Percentiles rank a stretch among this genome's conserved stretches.
Evolutionary conservation across 2,888 invertebrate species (phyloP).

Genomic region (Heliconius charithonia): DNA sequence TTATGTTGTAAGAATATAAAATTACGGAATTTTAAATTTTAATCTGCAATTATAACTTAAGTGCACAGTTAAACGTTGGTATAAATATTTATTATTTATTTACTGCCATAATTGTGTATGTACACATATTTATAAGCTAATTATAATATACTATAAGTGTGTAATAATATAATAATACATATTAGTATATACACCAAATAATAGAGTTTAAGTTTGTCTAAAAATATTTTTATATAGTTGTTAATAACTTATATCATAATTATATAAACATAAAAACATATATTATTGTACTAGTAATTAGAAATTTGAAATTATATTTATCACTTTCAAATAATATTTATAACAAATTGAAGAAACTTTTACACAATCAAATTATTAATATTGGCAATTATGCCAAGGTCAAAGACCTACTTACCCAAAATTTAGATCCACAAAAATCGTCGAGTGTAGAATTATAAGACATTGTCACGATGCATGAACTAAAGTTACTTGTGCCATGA

Average conservation of each 20-base stretch:
- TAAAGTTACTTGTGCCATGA: slow-evolving; percentile 44
- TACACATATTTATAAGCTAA: too few species aligned
- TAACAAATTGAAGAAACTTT: background rate
- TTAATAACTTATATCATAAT: background rate
- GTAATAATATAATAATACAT: too few species aligned
- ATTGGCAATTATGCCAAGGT: slow-evolving; percentile 47
- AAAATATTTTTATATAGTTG: background rate
- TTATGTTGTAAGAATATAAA: slow-evolving; percentile 9
- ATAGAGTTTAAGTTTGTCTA: background rate
- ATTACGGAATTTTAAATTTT: background rate
- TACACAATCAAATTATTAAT: background rate
- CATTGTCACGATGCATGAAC: slow-evolving; percentile 70
- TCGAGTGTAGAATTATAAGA: slow-evolving; percentile 86
- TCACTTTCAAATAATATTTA: background rate
- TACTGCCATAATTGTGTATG: background rate
- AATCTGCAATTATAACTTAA: background rate
- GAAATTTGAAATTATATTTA: background rate
- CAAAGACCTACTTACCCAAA: slow-evolving; percentile 88
- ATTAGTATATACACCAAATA: too few species aligned
- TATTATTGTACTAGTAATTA: background rate
- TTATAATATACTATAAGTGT: too few species aligned
- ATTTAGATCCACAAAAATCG: slow-evolving; percentile 89
- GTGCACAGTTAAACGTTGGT: background rate
- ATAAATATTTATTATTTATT: background rate
- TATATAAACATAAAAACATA: background rate